These are phyloP conservation scores for Chiridota heheva DNA, from an alignment of 35 echinoderm and acorn worm species.

Conservation along the genomic window DNA sequence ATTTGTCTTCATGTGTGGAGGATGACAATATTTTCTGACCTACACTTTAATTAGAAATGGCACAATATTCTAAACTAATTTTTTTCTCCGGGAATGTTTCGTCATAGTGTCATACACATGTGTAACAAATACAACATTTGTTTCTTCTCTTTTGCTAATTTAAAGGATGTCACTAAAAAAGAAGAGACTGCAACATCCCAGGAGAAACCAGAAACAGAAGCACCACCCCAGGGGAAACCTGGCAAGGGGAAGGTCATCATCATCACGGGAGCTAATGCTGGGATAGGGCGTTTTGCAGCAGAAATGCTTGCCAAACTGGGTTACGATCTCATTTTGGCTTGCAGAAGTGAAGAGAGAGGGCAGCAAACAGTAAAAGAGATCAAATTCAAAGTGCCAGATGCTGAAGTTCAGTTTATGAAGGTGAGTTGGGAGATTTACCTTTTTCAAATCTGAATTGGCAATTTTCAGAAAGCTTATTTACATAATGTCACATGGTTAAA, in stretches of 20 bases:
- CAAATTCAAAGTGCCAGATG: conserved; percentile 19
- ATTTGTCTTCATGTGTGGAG: too few relatives aligned
- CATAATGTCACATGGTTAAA: too few relatives aligned
- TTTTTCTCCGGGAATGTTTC: too few relatives aligned
- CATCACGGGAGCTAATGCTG: conserved; percentile 57
- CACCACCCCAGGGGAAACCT: neutral
- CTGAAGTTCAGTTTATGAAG: conserved; percentile 64
- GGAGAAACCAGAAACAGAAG: neutral
- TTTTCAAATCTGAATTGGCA: too few relatives aligned
- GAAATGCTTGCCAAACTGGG: conserved; percentile 31
- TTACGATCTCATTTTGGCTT: conserved; percentile 70
- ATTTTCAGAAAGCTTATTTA: too few relatives aligned
- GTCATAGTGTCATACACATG: too few relatives aligned
- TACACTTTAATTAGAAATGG: too few relatives aligned
- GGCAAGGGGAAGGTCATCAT: neutral
- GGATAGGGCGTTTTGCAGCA: conserved; percentile 55
- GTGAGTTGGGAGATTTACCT: neutral
- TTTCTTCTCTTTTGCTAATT: neutral
- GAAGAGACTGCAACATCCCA: neutral
- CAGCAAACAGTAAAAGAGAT: conserved; percentile 42
- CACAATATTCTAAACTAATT: too few relatives aligned
- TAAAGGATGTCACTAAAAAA: neutral
- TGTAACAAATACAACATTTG: too few relatives aligned
- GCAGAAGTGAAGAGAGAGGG: conserved; percentile 56
- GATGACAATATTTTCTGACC: too few relatives aligned